Evolutionary conservation across 2,797 vertebrate genomes (phyloP).

Genomic region (Tenualosa thibaudeaui): DNA sequence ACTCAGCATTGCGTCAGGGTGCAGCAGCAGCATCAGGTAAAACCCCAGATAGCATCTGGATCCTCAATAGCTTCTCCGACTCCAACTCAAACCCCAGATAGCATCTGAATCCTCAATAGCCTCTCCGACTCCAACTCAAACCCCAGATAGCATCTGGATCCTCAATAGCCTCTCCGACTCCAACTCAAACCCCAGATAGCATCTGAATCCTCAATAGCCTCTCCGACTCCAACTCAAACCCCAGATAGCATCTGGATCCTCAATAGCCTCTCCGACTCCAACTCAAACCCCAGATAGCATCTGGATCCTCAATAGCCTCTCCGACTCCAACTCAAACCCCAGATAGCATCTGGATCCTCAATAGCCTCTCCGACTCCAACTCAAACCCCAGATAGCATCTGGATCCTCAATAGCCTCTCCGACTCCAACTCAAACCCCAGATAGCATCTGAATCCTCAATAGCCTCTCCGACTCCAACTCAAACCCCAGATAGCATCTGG

Average conservation of each 20-base stretch:
- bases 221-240: too few species aligned
- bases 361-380: neutral
- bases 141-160: neutral
- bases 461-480: too few species aligned
- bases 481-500: neutral
- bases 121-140: too few species aligned
- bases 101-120: neutral
- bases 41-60: neutral
- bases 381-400: neutral
- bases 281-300: neutral
- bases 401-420: neutral
- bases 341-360: neutral
- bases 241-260: neutral
- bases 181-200: neutral
- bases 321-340: neutral
- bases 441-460: neutral
- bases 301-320: neutral
- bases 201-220: neutral
- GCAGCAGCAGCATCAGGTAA: neutral
- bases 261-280: neutral
- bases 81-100: neutral
- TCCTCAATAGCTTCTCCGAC: neutral
- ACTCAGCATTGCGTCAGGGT: neutral
- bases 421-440: neutral
- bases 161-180: neutral